A percentile compares a stretch with the other conserved stretches of the same genome.
These are phyloP conservation scores for Muscidifurax raptorellus DNA, from an alignment of 1,140 invertebrate species.

Conservation along the genomic window DNA sequence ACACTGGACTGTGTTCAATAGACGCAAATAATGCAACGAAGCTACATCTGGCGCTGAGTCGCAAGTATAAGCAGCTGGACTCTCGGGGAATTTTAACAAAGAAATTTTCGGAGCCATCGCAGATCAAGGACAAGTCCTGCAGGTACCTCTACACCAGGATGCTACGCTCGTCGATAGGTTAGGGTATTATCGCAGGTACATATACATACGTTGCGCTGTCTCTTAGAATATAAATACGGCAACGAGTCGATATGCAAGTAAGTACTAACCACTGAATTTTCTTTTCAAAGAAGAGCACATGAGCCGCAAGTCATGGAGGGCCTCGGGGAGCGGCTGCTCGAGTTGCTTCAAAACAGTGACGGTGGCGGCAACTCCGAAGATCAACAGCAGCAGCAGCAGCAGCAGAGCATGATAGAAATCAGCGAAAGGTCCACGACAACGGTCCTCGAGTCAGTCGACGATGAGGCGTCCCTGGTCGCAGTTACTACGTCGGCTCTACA, in stretches of 20 bases:
- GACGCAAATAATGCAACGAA: too few relatives aligned
- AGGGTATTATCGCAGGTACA: neutral
- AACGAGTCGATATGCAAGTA: too few relatives aligned
- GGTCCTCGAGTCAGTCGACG: neutral
- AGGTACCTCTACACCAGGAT: neutral
- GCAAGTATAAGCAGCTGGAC: neutral
- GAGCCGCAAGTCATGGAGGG: conserved; percentile 62
- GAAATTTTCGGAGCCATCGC: neutral
- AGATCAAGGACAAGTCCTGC: neutral
- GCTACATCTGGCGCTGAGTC: too few relatives aligned
- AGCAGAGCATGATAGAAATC: neutral
- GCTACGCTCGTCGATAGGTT: neutral
- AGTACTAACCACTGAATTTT: neutral
- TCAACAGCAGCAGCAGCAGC: neutral
- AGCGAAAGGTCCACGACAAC: neutral
- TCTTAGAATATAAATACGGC: too few relatives aligned
- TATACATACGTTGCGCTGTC: too few relatives aligned
- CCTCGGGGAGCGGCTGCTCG: conserved; percentile 66
- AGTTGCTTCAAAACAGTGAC: conserved; percentile 51
- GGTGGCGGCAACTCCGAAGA: neutral
- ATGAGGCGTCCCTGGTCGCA: conserved; percentile 32
- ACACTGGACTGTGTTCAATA: too few relatives aligned
- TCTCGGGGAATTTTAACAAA: neutral
- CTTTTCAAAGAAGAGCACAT: neutral
- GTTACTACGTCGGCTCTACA: conserved; percentile 57